Conservation (phyloP, 2,797 vertebrate species). For the Chanos chanos region DNA sequence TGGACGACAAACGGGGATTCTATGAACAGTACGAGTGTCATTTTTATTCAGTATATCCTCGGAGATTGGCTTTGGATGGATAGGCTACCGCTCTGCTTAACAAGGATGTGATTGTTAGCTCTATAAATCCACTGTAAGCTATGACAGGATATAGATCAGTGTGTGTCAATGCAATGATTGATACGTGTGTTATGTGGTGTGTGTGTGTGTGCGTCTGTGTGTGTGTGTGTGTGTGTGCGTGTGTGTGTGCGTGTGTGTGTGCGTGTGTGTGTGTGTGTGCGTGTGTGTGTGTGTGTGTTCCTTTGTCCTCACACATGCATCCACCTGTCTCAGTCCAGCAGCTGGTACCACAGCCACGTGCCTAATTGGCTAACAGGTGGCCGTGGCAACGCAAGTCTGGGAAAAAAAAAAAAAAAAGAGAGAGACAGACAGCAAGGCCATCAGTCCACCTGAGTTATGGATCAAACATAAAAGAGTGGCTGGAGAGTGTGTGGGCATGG, state of each 20-base stretch:
- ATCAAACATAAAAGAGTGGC: slow-evolving; percentile 61
- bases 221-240: slow-evolving; percentile 5
- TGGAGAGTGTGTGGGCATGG: slow-evolving; percentile 35
- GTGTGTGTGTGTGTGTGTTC: slow-evolving; percentile 48
- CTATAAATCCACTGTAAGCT: no score
- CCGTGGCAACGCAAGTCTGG: slow-evolving; percentile 44
- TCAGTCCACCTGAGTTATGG: slow-evolving; percentile 53
- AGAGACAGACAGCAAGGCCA: slow-evolving; percentile 36
- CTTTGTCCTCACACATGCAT: slow-evolving; percentile 65
- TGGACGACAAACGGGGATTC: no score
- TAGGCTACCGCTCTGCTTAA: no score
- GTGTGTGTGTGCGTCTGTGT: background rate
- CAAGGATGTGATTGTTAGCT: no score
- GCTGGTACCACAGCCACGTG: slow-evolving; percentile 54
- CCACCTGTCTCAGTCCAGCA: slow-evolving; percentile 67
- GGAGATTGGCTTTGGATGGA: no score
- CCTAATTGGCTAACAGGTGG: slow-evolving; percentile 73
- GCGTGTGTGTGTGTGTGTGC: slow-evolving; percentile 9
- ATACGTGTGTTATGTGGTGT: no score
- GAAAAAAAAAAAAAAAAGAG: background rate
- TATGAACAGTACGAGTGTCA: no score
- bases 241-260: slow-evolving; percentile 7
- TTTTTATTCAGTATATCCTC: no score
- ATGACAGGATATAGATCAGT: no score
- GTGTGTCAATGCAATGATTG: no score